Percentiles rank a stretch among this genome's conserved stretches.
phyloP scores from a whole-genome alignment of 2,113 vertebrate species.

The Pavo muticus region DNA sequence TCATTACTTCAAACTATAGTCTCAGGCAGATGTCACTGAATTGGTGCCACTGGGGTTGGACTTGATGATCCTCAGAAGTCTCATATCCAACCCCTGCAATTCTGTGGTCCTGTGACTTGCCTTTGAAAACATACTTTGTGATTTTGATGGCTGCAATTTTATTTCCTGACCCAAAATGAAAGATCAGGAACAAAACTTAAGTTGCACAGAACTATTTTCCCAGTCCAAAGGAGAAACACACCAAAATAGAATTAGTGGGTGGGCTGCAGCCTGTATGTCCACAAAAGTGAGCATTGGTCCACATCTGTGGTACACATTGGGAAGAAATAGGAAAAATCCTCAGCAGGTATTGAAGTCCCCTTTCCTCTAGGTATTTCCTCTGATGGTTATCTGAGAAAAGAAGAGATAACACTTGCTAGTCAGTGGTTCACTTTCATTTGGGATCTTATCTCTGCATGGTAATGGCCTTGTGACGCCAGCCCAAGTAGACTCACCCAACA shows the following conservation, averaged over 20 bases:
- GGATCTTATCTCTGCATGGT: constrained; percentile 57
- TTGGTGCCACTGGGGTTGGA: background rate
- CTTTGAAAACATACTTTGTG: background rate
- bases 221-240: background rate
- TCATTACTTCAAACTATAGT: background rate
- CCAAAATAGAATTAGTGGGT: too few relatives aligned
- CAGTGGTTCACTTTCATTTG: constrained; percentile 58
- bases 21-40: background rate
- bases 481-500: background rate
- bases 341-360: background rate
- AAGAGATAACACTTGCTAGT: background rate
- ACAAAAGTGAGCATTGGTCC: background rate
- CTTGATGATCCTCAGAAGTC: too few relatives aligned
- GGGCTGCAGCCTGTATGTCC: background rate
- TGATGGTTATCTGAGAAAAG: background rate
- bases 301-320: background rate
- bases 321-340: background rate
- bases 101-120: too few relatives aligned
- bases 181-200: background rate
- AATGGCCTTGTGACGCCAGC: constrained; percentile 6
- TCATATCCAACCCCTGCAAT: too few relatives aligned
- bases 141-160: background rate
- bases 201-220: background rate
- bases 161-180: background rate
- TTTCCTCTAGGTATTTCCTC: constrained; percentile 27